Evolutionary conservation across 2,113 vertebrate genomes (phyloP), one percentile per base, ranked within the genome.

Genomic region (Atherinomorus stipes): DNA sequence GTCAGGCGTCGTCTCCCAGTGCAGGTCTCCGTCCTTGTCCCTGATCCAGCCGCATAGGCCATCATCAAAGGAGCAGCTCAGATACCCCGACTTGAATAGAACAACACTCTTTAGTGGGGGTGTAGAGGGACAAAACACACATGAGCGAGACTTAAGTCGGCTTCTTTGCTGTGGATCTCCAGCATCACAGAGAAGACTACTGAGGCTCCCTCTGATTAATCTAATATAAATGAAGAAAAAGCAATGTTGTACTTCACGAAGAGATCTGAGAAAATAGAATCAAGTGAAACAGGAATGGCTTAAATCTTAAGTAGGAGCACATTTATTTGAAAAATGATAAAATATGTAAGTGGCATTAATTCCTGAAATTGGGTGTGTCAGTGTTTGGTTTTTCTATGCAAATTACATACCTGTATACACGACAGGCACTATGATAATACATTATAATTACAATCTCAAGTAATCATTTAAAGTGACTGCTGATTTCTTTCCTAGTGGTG

Each of bases 1-100:
- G 57, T 97, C 96, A 74, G 90, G 92, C 21, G 94, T 88, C 1
- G 95, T 93, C 78, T 97, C 96, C 98, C 98, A 99, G 83, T 96
- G 96, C 71, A 96, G 80, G 72, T 96, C 95, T 28, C 94, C 96
- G 0, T 96, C 94, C 88, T 90, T 95, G 78, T 95, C 95, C 66
- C 94, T 92, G 81, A 97, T 95, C 98, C 97, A 98, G 3, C 96
- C 95, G 11, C 98, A 99, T 7, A 99, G 93, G 7, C 98, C 97
- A 1, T 95, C 88, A 56, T 98, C 97, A 90, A 99, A 99, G 57
- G 94, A 94, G 71, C 98, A 99, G 90, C 96, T 97, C 85, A 98
- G 95, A 34, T 95, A 80, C 26, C 96, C 93, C 5, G 93, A 68
- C 50, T 94, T 99, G 75, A 52, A 52, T 2, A 74, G 61, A 81